Conservation (phyloP, 2,797 vertebrate species). For the Fistularia commersonii region DNA sequence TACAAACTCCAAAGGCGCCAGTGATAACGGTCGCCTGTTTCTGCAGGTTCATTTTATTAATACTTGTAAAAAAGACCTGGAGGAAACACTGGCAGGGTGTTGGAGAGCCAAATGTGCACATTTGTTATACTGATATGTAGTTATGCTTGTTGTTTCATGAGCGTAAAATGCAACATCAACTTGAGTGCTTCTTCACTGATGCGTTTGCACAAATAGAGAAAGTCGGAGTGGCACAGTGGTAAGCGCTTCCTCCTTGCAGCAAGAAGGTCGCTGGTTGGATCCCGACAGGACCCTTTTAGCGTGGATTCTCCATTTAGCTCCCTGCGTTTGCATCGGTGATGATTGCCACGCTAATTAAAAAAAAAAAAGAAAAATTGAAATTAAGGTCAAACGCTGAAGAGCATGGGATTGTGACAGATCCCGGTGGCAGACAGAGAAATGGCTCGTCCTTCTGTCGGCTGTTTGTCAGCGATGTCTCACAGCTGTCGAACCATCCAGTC, state of each 20-base stretch:
- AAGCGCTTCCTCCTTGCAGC: neutral
- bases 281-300: too few relatives aligned
- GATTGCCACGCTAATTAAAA: neutral
- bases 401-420: conserved; percentile 16
- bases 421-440: conserved; percentile 20
- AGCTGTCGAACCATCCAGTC: conserved; percentile 35
- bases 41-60: conserved; percentile 24
- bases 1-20: conserved; percentile 14
- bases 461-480: conserved; percentile 35
- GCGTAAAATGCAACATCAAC: too few relatives aligned
- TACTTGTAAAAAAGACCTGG: conserved; percentile 13
- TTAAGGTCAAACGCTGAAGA: conserved; percentile 20
- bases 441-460: conserved; percentile 17
- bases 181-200: conserved; percentile 1
- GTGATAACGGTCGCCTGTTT: conserved; percentile 6
- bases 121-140: neutral
- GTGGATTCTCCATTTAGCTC: too few relatives aligned
- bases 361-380: conserved; percentile 26
- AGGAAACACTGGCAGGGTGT: conserved; percentile 14
- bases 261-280: too few relatives aligned
- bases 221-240: neutral
- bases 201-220: conserved; percentile 3
- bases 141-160: too few relatives aligned
- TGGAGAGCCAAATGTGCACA: conserved; percentile 7
- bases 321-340: neutral